phyloP scores from a whole-genome alignment of 2,888 invertebrate species.

The Apoda limacodes region DNA sequence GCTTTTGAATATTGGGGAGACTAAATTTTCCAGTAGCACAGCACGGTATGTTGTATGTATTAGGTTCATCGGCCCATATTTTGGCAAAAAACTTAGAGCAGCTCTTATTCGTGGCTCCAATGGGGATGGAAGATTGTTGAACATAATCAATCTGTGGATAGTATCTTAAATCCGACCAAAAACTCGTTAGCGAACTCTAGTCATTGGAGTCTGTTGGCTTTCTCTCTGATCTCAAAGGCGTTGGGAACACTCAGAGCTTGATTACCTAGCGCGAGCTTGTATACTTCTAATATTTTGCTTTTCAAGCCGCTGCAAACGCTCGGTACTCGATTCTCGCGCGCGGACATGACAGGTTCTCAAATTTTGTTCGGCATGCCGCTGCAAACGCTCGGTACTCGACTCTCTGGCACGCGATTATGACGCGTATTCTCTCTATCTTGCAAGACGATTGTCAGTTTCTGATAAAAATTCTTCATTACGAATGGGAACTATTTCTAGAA shows the following conservation, averaged over 20 bases:
- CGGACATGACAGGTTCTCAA: constrained; percentile 4
- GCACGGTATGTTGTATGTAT: constrained; percentile 11
- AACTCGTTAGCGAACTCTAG: constrained; percentile 17
- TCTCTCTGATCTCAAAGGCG: constrained; percentile 13
- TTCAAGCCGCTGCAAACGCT: constrained; percentile 7
- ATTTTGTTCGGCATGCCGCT: constrained; percentile 8
- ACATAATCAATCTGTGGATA: constrained; percentile 21
- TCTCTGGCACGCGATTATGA: constrained; percentile 3
- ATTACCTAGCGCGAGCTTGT: constrained; percentile 6
- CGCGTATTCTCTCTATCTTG: background rate
- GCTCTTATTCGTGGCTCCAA: constrained; percentile 22
- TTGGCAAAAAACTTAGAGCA: constrained; percentile 18
- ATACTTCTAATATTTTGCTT: constrained; percentile 7
- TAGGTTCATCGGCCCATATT: constrained; percentile 13
- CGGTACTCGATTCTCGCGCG: constrained; percentile 5
- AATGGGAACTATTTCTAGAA: constrained; percentile 5
- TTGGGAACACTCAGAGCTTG: constrained; percentile 6
- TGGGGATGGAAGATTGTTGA: constrained; percentile 18
- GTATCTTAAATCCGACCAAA: constrained; percentile 18
- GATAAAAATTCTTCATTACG: constrained; percentile 2
- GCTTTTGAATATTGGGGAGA: constrained; percentile 9
- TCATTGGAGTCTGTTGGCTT: constrained; percentile 15
- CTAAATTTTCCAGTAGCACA: constrained; percentile 12
- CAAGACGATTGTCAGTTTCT: constrained; percentile 3
- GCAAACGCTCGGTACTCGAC: constrained; percentile 9